phyloP scores from a whole-genome alignment of 2,888 invertebrate genomes.

The Anaspis maculata region DNA sequence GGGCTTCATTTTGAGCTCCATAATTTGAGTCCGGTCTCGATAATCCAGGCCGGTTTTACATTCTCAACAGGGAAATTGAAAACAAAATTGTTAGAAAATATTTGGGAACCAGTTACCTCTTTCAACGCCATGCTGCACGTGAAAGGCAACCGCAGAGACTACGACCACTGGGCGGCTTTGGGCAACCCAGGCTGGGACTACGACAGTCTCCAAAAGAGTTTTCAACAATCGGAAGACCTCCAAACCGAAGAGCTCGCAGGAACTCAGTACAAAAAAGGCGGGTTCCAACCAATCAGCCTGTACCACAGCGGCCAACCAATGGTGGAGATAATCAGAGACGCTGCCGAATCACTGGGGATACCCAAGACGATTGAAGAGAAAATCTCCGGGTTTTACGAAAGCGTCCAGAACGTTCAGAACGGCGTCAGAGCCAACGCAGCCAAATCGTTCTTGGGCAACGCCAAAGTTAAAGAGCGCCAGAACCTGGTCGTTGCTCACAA shows the following conservation, averaged over 20 bases:
- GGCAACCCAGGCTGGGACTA: constrained; percentile 54
- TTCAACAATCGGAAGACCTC: constrained; percentile 49
- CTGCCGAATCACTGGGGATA: constrained; percentile 47
- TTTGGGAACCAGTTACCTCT: too few relatives aligned
- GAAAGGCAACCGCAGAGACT: constrained; percentile 56
- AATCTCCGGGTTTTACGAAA: constrained; percentile 38
- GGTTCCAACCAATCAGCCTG: neutral
- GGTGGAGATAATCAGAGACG: constrained; percentile 57
- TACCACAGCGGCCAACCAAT: constrained; percentile 45
- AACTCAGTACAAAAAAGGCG: neutral
- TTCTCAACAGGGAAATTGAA: too few relatives aligned
- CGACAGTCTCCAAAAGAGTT: constrained; percentile 50
- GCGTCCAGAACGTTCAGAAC: constrained; percentile 41
- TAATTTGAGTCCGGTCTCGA: too few relatives aligned
- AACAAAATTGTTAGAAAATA: too few relatives aligned
- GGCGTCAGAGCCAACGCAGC: constrained; percentile 51
- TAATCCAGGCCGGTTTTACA: too few relatives aligned
- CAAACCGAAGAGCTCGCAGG: constrained; percentile 32
- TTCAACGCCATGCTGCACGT: constrained; percentile 48
- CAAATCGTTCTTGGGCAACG: constrained; percentile 50
- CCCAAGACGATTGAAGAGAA: constrained; percentile 27
- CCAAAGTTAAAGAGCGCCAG: constrained; percentile 40
- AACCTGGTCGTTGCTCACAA: constrained; percentile 51
- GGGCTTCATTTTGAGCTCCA: too few relatives aligned
- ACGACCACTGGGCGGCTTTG: constrained; percentile 54